Conservation (phyloP, 2,888 invertebrate genomes). For the Dynastes tityus region DNA sequence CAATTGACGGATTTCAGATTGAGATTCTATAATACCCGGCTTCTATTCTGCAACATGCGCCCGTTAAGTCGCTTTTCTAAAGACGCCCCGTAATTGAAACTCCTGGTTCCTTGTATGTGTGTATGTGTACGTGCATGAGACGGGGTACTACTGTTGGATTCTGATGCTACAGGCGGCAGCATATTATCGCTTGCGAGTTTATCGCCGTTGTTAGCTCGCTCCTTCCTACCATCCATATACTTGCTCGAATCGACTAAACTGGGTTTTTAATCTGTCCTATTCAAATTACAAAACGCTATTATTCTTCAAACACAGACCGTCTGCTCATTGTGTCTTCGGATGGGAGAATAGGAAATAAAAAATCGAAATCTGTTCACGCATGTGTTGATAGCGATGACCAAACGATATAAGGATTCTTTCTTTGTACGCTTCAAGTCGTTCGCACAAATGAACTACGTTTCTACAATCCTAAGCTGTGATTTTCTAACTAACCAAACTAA, state of each 20-base stretch:
- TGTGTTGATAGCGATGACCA: constrained; percentile 22
- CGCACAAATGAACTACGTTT: constrained; percentile 19
- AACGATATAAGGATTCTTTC: not conserved
- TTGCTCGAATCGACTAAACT: constrained; percentile 53
- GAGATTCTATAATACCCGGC: constrained; percentile 67
- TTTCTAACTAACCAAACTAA: not conserved
- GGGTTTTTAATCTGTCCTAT: constrained; percentile 66
- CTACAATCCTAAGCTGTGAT: not conserved
- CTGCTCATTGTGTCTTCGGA: constrained; percentile 32
- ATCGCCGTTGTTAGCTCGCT: constrained; percentile 36
- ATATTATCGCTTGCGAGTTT: constrained; percentile 38
- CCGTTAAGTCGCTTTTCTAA: constrained; percentile 68
- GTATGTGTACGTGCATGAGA: constrained; percentile 32
- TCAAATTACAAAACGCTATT: constrained; percentile 66
- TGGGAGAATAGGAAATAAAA: constrained; percentile 27
- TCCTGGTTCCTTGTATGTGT: constrained; percentile 60
- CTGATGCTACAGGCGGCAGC: constrained; percentile 34
- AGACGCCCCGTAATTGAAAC: constrained; percentile 68
- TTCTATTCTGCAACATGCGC: constrained; percentile 68
- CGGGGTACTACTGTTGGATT: constrained; percentile 51
- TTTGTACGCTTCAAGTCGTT: constrained; percentile 4
- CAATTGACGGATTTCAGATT: constrained; percentile 69
- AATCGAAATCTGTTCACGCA: constrained; percentile 41
- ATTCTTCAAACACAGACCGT: constrained; percentile 46
- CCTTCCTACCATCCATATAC: not conserved